Conservation (phyloP, 2,888 invertebrate species). For the Campoletis raptor region DNA sequence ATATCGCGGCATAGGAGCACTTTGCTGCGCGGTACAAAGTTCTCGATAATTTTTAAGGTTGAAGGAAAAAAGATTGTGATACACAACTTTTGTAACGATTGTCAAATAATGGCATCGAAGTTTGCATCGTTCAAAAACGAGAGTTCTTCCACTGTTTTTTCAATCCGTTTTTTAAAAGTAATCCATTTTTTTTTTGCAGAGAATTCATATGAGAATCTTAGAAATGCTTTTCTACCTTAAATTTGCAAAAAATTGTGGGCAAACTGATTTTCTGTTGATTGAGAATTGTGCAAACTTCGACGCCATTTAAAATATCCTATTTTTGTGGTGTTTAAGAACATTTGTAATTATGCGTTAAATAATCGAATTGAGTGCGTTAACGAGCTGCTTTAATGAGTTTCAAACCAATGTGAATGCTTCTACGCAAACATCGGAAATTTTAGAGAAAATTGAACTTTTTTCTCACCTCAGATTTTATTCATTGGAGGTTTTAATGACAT, state of each 20-base stretch:
- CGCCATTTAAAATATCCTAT: neutral
- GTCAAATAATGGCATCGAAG: neutral
- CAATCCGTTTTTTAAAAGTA: neutral
- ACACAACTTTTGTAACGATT: neutral
- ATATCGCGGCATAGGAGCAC: neutral
- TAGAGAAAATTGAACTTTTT: neutral
- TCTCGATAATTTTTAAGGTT: neutral
- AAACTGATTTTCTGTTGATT: neutral
- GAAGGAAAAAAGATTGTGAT: conserved; percentile 8
- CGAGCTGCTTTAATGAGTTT: neutral
- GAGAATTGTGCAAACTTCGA: neutral
- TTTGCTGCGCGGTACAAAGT: neutral
- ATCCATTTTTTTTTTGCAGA: neutral
- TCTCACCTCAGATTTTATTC: neutral
- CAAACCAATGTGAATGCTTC: neutral
- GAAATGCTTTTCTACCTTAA: neutral
- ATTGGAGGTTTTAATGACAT: neutral
- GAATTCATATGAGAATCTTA: neutral
- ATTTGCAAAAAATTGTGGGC: neutral
- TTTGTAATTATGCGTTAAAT: conserved; percentile 1
- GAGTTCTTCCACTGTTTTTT: neutral
- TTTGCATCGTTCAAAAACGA: neutral
- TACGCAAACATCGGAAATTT: neutral
- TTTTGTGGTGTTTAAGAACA: conserved; percentile 26
- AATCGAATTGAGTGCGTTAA: conserved; percentile 4